Evolutionary conservation across 2,797 vertebrate species (phyloP), one percentile per base, ranked within the genome.

Genomic region (Danio choprae): DNA sequence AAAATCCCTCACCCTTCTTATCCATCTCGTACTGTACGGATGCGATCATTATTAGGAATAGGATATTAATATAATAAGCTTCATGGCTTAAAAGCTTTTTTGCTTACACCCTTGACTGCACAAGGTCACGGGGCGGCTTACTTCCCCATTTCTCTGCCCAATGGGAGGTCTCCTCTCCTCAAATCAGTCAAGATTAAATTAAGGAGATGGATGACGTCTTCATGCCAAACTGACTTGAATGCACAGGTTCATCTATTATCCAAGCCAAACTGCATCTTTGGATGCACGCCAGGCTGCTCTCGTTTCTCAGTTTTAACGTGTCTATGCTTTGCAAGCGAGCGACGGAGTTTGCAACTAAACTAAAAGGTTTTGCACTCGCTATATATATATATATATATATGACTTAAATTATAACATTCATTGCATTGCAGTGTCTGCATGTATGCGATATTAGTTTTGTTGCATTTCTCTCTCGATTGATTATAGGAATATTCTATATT

Each of bases 141-240:
- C 22, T 43, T 48, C 18, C 44, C 4, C 76, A 29, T 82, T 20
- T 72, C 74, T 50, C 63, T 82, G 44, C 60, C 74, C 68, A 48
- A 72, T n/a, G 58, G 56, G 51, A 72, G 59, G n/a, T 29, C 55
- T 41, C 16, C 20, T 41, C 38, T 43, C 6, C 15, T 67, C 18
- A 29, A 43, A 72, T 82, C 68, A 60, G 44, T 73, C 18, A 1
- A 43, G 76, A 82, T 82, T 73, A 51, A 68, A 67, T 82, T 78
- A 82, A 59, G 46, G 5, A 74, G 75, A 82, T 74, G 81, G 69
- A 82, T 67, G 43, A 55, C 74, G 64, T 69, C 51, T 62, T 77
- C 16, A 71, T 72, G 41, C 58, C 58, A 56, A 72, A 41, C 58
- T 67, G 51, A 77, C 74, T 9, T 72, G 41, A 22, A 72, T 55